Base-by-base conservation (phyloP, 2,797 vertebrate species). In the Spheniscus humboldti region DNA sequence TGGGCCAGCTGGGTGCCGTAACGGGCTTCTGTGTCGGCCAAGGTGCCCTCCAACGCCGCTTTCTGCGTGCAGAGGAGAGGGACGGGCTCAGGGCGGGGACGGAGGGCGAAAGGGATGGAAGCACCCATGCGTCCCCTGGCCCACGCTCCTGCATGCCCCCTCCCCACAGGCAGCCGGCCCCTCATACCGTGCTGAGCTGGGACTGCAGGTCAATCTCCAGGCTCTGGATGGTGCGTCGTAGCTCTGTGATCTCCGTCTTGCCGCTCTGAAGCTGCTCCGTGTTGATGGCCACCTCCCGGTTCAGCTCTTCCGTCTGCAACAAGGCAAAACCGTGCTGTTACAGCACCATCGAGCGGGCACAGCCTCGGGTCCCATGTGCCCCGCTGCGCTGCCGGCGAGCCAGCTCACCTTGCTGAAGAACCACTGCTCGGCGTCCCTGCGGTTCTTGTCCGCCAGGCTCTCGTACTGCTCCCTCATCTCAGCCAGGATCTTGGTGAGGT, bases 401-500 rank as follows among this genome's bases (percentile, higher is more conserved):
- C 77, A 7, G 9, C 98, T 77, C 89, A 99, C 99, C 98, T 99
- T 99, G 93, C 90, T 94, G 92, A 98, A 98, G 98, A 99, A 99
- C 99, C 99, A 99, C n/a, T 88, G 50, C 79, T 99, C 99, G 1
- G 98, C 97, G 0, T 99, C 99, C 88, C 76, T 97, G 41, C 98
- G 98, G 98, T 98, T 99, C 98, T 99, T 99, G 39, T 97, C 91
- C 0, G 98, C 98, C 16, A 98, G 96, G 16, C 45, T 88, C 97
- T 99, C 99, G 2, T 99, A 99, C 94, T 99, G 98, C 22, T 98
- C 98, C 11, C 99, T 98, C 97, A 99, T 98, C 37, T 98, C 98
- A 0, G 97, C 90, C 96, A 99, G 97, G 89, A 98, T 80, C 35
- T 91, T 95, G 11, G 96, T 97, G 72, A 99, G 98, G 93, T 99